These are phyloP conservation scores for Balaeniceps rex DNA, from an alignment of 2,113 vertebrate species.

Conservation along the genomic window DNA sequence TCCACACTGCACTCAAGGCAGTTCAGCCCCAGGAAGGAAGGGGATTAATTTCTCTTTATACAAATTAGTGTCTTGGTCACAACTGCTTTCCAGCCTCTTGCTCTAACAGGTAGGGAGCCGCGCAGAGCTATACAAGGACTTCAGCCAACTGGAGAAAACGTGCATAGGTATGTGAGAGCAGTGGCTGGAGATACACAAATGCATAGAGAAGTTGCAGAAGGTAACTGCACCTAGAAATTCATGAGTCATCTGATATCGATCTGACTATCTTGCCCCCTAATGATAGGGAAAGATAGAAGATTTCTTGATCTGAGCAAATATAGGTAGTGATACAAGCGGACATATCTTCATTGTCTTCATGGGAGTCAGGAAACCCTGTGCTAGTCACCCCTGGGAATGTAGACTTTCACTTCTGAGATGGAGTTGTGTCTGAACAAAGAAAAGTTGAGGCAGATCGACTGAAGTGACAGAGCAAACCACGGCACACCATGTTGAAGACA, in stretches of 20 bases:
- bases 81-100: neutral
- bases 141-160: neutral
- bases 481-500: neutral
- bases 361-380: neutral
- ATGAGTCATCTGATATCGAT: neutral
- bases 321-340: neutral
- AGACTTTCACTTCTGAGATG: neutral
- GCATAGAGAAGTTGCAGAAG: neutral
- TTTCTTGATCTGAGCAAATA: neutral
- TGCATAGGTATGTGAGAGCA: accelerated
- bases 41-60: neutral
- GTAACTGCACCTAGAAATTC: neutral
- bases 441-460: neutral
- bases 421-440: neutral
- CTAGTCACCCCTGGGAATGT: neutral
- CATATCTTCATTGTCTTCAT: neutral
- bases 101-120: neutral
- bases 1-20: neutral
- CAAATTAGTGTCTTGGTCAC: neutral
- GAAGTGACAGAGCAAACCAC: neutral
- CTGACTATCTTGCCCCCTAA: neutral
- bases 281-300: neutral
- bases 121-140: neutral
- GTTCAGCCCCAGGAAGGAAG: neutral
- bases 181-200: neutral